Conservation (phyloP, 1,140 invertebrate genomes). For the Grapholita molesta region DNA sequence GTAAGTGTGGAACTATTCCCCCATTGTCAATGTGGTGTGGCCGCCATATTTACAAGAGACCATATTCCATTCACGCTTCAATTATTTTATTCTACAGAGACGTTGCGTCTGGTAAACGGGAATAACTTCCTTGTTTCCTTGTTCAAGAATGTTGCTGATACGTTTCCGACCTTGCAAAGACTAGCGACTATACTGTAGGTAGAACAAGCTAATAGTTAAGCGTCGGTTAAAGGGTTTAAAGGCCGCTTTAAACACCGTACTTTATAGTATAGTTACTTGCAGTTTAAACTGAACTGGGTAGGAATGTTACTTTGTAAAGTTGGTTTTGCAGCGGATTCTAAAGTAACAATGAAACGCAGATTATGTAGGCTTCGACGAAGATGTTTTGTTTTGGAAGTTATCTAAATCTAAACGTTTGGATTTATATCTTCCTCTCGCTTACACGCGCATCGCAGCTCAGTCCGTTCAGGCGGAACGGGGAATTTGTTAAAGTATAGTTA, state of each 20-base stretch:
- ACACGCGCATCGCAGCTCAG: too few relatives aligned
- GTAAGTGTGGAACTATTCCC: too few relatives aligned
- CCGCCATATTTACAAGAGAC: too few relatives aligned
- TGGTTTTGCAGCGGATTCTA: not conserved
- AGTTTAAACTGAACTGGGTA: not conserved
- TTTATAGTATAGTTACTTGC: not conserved
- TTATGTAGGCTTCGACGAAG: too few relatives aligned
- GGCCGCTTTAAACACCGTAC: not conserved
- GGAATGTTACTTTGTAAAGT: not conserved
- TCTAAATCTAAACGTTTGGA: too few relatives aligned
- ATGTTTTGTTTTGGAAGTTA: too few relatives aligned
- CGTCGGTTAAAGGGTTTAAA: slow-evolving; percentile 14
- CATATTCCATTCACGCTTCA: too few relatives aligned
- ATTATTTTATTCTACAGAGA: too few relatives aligned
- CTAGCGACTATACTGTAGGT: not conserved
- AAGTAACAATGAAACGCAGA: not conserved
- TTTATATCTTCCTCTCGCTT: too few relatives aligned
- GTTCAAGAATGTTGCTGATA: not conserved
- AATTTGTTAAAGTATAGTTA: too few relatives aligned
- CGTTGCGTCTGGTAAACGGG: not conserved
- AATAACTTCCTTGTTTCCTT: not conserved
- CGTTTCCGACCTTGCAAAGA: not conserved
- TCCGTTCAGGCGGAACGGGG: too few relatives aligned
- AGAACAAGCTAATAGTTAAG: slow-evolving; percentile 12
- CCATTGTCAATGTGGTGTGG: too few relatives aligned